Conservation (phyloP, 2,797 vertebrate species). For the Dendrocincla tyrannina region DNA sequence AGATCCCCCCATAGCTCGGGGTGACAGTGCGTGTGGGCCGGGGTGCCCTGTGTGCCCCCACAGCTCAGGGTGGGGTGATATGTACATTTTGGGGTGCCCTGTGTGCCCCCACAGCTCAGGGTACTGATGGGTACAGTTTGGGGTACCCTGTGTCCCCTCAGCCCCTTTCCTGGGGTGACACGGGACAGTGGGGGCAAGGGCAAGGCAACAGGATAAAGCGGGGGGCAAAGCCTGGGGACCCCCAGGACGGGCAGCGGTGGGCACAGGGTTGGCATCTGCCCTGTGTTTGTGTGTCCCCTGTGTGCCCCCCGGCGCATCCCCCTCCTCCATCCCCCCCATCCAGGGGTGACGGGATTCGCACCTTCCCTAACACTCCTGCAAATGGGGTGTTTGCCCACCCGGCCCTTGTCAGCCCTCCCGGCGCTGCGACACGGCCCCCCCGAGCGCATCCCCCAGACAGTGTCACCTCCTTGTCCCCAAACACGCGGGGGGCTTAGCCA, state of each 20-base stretch:
- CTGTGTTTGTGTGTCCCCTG: not conserved
- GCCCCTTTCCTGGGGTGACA: no score
- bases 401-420: not conserved
- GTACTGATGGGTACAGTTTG: not conserved
- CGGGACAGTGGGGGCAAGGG: no score
- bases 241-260: not conserved
- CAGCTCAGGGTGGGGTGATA: not conserved
- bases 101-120: not conserved
- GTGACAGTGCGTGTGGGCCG: not conserved
- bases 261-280: not conserved
- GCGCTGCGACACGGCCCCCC: not conserved
- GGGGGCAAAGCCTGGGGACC: not conserved
- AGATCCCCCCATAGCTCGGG: not conserved
- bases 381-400: not conserved
- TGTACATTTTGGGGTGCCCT: not conserved
- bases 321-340: not conserved
- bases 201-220: fast-evolving
- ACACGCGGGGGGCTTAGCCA: not conserved
- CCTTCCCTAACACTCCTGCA: not conserved
- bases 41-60: no score
- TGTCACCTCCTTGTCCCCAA: not conserved
- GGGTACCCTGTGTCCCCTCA: no score
- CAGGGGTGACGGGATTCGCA: not conserved
- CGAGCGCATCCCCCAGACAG: not conserved
- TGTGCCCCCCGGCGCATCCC: not conserved